phyloP scores from a whole-genome alignment of 2,113 vertebrate genomes.

The Albula glossodonta region DNA sequence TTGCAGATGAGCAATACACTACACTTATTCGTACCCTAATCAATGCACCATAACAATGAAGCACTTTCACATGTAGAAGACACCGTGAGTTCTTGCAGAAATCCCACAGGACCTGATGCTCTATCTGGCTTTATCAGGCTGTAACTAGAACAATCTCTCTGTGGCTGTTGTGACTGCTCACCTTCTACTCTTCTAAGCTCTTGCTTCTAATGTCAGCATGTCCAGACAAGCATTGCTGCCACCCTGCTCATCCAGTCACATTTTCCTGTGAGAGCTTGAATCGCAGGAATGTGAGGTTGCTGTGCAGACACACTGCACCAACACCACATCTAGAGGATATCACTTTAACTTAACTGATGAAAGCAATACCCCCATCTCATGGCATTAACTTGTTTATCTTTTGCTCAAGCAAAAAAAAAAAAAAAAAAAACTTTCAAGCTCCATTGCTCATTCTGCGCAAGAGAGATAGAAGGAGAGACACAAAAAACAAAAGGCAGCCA shows the following conservation, averaged over 20 bases:
- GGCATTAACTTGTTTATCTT: constrained; percentile 96
- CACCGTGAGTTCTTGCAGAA: not conserved
- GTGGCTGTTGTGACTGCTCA: not conserved
- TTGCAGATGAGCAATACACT: not conserved
- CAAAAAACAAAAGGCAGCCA: constrained; percentile 96
- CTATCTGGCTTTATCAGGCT: not conserved
- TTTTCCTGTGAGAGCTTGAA: not conserved
- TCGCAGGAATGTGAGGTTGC: constrained; percentile 5
- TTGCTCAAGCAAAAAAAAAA: constrained; percentile 54
- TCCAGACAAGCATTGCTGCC: constrained; percentile 14
- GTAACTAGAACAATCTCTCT: not conserved
- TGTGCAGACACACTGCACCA: constrained; percentile 2
- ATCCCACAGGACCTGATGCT: not conserved
- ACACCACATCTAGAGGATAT: constrained; percentile 51
- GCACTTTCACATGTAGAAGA: not conserved
- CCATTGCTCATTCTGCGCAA: constrained; percentile 88
- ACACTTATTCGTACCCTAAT: not conserved
- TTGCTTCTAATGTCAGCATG: not conserved
- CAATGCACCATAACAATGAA: not conserved
- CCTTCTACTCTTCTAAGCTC: not conserved
- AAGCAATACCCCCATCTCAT: constrained; percentile 81
- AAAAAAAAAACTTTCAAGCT: constrained; percentile 79
- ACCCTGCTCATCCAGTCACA: not conserved
- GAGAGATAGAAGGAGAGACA: constrained; percentile 70
- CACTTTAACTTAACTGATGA: constrained; percentile 59